phyloP scores from a whole-genome alignment of 92 coral and sea anemone species.

The Pocillopora grandis region DNA sequence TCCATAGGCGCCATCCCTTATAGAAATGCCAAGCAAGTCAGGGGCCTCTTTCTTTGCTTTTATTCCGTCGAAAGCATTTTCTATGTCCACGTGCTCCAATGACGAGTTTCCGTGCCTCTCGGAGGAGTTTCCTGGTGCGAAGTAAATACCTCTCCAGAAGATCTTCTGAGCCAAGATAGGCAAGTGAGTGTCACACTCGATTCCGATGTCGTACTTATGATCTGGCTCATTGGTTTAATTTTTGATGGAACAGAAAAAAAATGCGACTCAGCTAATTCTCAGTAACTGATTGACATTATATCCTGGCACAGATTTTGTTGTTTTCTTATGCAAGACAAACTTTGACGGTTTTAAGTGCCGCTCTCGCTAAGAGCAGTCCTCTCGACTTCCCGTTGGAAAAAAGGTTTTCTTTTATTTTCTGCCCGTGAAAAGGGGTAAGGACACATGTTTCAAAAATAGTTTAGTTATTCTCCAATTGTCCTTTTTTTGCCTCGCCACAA shows the following conservation, averaged over 20 bases:
- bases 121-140: slow-evolving; percentile 2
- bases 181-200: slow-evolving; percentile 38
- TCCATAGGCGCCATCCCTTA: slow-evolving; percentile 10
- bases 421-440: no score
- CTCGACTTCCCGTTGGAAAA: no score
- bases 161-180: slow-evolving; percentile 19
- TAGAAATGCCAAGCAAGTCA: neutral
- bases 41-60: slow-evolving; percentile 11
- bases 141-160: slow-evolving; percentile 49
- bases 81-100: slow-evolving; percentile 30
- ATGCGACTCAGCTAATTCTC: no score
- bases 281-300: no score
- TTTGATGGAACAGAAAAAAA: neutral
- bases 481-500: no score
- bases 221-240: neutral
- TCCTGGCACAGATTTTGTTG: no score
- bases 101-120: neutral
- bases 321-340: no score
- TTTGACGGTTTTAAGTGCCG: no score
- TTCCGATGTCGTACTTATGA: slow-evolving; percentile 26
- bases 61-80: slow-evolving; percentile 19
- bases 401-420: no score
- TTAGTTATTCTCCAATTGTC: no score
- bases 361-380: no score
- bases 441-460: no score